These are phyloP conservation scores for Cervus canadensis DNA, from an alignment of 2,113 vertebrate genomes.

Conservation along the genomic window DNA sequence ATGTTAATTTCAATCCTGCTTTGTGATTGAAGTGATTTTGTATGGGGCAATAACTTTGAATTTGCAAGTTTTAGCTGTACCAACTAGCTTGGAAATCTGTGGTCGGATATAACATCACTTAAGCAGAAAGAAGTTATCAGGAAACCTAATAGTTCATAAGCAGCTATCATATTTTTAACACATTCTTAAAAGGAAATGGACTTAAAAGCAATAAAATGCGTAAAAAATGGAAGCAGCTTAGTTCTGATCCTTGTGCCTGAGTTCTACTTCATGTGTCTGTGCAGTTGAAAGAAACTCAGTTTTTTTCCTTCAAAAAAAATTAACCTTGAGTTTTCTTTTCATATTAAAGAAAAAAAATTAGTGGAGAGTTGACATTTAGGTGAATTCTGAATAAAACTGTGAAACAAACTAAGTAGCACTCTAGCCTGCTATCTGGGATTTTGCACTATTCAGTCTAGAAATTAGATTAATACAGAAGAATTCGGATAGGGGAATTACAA, in stretches of 20 bases:
- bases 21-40: background rate
- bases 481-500: conserved; percentile 2
- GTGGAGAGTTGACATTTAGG: conserved; percentile 45
- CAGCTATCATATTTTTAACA: background rate
- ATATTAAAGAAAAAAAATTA: background rate
- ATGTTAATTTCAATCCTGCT: background rate
- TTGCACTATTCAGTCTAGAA: conserved; percentile 22
- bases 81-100: background rate
- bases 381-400: conserved; percentile 54
- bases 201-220: background rate
- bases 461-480: conserved; percentile 42
- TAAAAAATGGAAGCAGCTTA: background rate
- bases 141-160: background rate
- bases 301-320: background rate
- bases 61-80: background rate
- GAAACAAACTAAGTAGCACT: conserved; percentile 42
- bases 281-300: background rate
- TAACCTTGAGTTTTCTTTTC: conserved; percentile 32
- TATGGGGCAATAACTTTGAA: background rate
- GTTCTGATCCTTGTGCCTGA: background rate
- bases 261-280: background rate
- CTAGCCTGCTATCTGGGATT: conserved; percentile 29
- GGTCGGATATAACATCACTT: background rate
- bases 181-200: background rate
- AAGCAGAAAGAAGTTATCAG: background rate